Evolutionary conservation across 30 jellyfish, hydroid and myxozoan species (phyloP), one percentile per base, ranked within the genome.

Genomic region (Clytia hemisphaerica): DNA sequence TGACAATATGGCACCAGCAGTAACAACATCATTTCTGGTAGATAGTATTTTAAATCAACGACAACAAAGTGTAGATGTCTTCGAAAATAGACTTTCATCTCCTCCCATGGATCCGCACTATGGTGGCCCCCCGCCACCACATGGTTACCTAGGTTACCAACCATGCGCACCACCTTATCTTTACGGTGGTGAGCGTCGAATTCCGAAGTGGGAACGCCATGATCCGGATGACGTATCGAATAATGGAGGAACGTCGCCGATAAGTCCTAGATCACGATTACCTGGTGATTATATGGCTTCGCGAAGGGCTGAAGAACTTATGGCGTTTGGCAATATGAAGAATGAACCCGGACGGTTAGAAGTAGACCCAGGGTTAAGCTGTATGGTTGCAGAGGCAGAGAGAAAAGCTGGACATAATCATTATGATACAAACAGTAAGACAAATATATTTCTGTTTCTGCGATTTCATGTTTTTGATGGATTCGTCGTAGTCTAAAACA

Each of bases 341-440:
- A 58, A 5, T 22, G 30, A 58, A 58, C 46, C 25, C 4, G 25
- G 58, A 58, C 19, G 6, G 30, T n/a, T 34, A 4, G 71, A 29
- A 24, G 30, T 58, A 18, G 76, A 67, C 67, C 73, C 80, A 54
- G 92, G 87, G 21, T 67, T 79, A 30, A 88, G 97, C 68, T 88
- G 97, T 53, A 88, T 88, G 97, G 94, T 88, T 4, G 97, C 97
- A 6, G 97, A 88, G 73, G 96, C 96, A 3, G 97, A 88, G 71
- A 67, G 90, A 67, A 84, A 84, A 60, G 95, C 80, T 4, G 81
- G n/a, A n/a, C n/a, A n/a, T n/a, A n/a, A n/a, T n/a, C n/a, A n/a
- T n/a, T n/a, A n/a, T n/a, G n/a, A n/a, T n/a, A n/a, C n/a, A n/a
- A n/a, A n/a, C n/a, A n/a, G n/a, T n/a, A n/a, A n/a, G n/a, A n/a